Evolutionary conservation across 1,140 invertebrate genomes (phyloP), one percentile per base, ranked within the genome.

Genomic region (Epicauta chinensis): DNA sequence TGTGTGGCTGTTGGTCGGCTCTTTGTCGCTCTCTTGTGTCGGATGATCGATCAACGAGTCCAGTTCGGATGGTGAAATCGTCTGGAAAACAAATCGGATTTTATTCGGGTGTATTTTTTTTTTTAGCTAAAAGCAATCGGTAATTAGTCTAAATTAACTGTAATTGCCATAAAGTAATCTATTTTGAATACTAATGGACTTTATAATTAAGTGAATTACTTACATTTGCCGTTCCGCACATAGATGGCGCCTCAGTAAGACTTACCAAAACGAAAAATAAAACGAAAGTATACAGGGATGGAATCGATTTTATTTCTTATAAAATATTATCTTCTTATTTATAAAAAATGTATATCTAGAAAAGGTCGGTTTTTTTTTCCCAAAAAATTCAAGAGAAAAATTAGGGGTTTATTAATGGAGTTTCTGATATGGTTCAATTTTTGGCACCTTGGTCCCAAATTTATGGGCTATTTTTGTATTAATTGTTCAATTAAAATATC

Each of bases 31-130:
- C 14, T 45, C 51, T 32, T 60, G 59, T 37, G 37, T 52, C 12
- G 49, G 46, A 39, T 59, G 50, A 16, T 45, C 56, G 38, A 66
- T 68, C 50, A 68, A 50, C 15, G 62, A 59, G 41, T 66, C 66
- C 34, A 68, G 47, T 56, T 68, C 66, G 7, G 66, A 68, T 12
- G 66, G 66, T 14, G 61, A 64, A 11, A 61, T 66, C 29, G 63
- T 44, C 65, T 67, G 60, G 51, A 66, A 66, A 17, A 32, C 41
- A 43, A 50, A 55, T 54, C 36, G 43, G 39, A 23, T 15, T 16
- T 37, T n/a, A n/a, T n/a, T n/a, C n/a, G n/a, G n/a, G n/a, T n/a
- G n/a, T n/a, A n/a, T n/a, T n/a, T n/a, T n/a, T n/a, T n/a, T n/a
- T n/a, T n/a, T n/a, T n/a, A n/a, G n/a, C n/a, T n/a, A n/a, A n/a